Evolutionary conservation across 2,888 invertebrate genomes (phyloP).

Genomic region (Megalurothrips usitatus): DNA sequence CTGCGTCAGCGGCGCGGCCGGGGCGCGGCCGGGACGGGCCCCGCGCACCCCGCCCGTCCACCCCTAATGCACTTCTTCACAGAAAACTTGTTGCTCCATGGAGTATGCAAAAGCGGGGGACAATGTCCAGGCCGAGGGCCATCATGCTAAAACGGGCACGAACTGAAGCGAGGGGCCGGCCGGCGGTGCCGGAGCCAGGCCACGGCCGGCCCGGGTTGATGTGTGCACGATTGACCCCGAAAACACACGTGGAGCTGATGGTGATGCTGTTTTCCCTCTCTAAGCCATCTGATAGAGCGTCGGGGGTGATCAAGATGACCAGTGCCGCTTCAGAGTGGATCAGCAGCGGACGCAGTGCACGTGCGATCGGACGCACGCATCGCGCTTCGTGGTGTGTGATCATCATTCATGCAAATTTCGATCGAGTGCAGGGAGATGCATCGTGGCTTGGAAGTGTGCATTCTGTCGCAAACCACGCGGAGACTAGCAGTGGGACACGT

Average conservation of each 20-base stretch:
- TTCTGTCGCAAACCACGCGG: no score
- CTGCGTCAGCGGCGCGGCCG: no score
- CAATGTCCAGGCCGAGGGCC: conserved; percentile 4
- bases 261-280: neutral
- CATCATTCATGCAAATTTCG: neutral
- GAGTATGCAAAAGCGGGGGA: conserved; percentile 1
- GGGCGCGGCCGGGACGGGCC: no score
- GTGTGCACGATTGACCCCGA: neutral
- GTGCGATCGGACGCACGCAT: no score
- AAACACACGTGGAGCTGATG: neutral
- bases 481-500: no score
- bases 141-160: neutral
- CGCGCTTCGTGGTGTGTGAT: no score
- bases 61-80: conserved; percentile 25
- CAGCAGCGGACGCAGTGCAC: no score
- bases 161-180: neutral
- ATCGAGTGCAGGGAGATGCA: no score
- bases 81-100: conserved; percentile 26
- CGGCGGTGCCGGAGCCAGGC: neutral
- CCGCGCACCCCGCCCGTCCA: neutral
- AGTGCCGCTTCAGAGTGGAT: neutral
- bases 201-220: no score
- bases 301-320: no score
- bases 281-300: no score
- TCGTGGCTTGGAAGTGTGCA: no score